These are phyloP conservation scores for Anthophora plumipes DNA, from an alignment of 2,888 invertebrate genomes.

Conservation along the genomic window DNA sequence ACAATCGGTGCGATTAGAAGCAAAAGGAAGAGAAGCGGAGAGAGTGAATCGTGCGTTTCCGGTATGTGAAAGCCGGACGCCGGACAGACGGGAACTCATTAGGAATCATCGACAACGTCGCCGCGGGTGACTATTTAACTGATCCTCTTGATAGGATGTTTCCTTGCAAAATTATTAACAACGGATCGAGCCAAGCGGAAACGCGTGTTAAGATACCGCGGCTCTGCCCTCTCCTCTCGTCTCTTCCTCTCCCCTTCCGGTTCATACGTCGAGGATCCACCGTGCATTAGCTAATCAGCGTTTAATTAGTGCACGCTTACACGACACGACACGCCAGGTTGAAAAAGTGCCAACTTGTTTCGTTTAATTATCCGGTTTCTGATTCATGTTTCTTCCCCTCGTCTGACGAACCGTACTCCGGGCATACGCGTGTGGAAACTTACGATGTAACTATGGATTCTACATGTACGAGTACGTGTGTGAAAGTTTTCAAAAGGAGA, in stretches of 20 bases:
- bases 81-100: conserved; percentile 69
- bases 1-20: neutral
- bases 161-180: conserved; percentile 61
- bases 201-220: conserved; percentile 34
- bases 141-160: conserved; percentile 61
- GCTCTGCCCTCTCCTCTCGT: too few relatives aligned
- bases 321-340: neutral
- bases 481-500: too few relatives aligned
- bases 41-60: conserved; percentile 57
- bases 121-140: conserved; percentile 68
- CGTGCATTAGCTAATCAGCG: conserved; percentile 35
- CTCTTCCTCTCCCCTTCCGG: neutral
- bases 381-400: neutral
- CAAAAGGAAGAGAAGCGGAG: neutral
- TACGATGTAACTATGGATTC: neutral
- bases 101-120: conserved; percentile 65
- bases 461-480: too few relatives aligned
- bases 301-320: conserved; percentile 40
- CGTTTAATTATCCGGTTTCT: conserved; percentile 41
- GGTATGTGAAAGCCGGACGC: conserved; percentile 66
- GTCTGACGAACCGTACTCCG: neutral
- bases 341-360: conserved; percentile 15
- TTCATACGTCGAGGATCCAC: neutral
- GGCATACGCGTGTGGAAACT: neutral
- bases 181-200: conserved; percentile 42